Evolutionary conservation across 1,140 invertebrate genomes (phyloP), one percentile per base, ranked within the genome.

Genomic region (Drosophila nebulosa): DNA sequence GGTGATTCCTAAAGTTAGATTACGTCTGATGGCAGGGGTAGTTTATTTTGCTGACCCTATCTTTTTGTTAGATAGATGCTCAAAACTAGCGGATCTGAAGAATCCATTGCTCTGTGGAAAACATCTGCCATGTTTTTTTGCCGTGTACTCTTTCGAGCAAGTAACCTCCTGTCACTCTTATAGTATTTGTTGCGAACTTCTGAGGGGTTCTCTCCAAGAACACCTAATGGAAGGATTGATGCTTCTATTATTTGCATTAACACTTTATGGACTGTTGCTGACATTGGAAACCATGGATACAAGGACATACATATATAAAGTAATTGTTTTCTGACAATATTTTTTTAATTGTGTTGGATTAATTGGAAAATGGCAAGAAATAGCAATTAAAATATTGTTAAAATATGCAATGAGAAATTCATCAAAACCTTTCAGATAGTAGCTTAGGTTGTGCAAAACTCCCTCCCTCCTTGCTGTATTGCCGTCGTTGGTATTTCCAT

Each of bases 251-350:
- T 27, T 27, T 27, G 26, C 26, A 27, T 27, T 7, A 27, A 27
- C 26, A 27, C 26, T 27, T 27, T 55, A 53, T n/a, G 9, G 32
- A 35, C 32, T 35, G 26, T 51, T 39, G 35, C 57, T 12, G 39
- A 60, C 22, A 60, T 39, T 52, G 50, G 21, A 52, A 60, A 60
- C 7, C 16, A 64, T 32, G 51, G 22, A 27, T 7, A 27, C 26
- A 27, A 27, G 26, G 26, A 27, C 26, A 27, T 27, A 27, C 26
- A 27, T 27, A 50, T 60, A 42, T n/a, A 51, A 16, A 7, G 22
- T 42, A 53, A 39, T 55, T 46, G 64, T 59, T 65, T 35, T 65
- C 55, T 65, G 42, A 30, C 18, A 65, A 58, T 42, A 66, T 66
- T 68, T 60, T 63, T 53, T 21, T n/a, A n/a, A n/a, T n/a, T n/a